phyloP scores from a whole-genome alignment of 2,113 vertebrate genomes.

The Heterotis niloticus region DNA sequence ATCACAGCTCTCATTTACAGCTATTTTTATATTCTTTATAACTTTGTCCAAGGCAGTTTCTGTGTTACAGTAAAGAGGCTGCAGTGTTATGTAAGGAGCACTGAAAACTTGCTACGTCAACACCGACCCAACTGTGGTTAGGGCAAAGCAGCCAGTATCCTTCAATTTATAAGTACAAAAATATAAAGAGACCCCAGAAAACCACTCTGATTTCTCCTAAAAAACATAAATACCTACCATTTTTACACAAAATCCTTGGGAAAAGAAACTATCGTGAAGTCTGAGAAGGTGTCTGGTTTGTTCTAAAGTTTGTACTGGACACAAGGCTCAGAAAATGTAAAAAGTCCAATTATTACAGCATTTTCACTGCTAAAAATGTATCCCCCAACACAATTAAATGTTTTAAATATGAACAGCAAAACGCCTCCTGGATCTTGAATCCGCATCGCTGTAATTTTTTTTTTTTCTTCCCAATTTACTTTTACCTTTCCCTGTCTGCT shows the following conservation, averaged over 20 bases:
- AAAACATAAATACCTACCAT: slow-evolving; percentile 1
- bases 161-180: not conserved
- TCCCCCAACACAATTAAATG: too few relatives aligned
- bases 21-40: not conserved
- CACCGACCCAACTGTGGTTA: not conserved
- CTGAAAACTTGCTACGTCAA: not conserved
- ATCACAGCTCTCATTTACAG: not conserved
- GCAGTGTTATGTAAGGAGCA: not conserved
- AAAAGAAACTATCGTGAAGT: too few relatives aligned
- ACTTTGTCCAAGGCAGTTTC: not conserved
- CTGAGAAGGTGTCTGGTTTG: too few relatives aligned
- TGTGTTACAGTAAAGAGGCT: not conserved
- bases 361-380: not conserved
- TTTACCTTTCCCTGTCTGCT: too few relatives aligned
- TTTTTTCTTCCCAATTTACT: too few relatives aligned
- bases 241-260: not conserved
- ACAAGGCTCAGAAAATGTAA: not conserved
- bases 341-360: not conserved
- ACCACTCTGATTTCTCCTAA: not conserved
- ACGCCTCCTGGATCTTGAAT: too few relatives aligned
- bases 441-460: too few relatives aligned
- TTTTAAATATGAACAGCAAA: too few relatives aligned
- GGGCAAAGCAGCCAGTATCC: not conserved
- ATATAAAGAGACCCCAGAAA: not conserved
- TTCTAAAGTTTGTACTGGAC: not conserved